Evolutionary conservation across 2,797 vertebrate species (phyloP), one percentile per base, ranked within the genome.

Genomic region (Lutra lutra): DNA sequence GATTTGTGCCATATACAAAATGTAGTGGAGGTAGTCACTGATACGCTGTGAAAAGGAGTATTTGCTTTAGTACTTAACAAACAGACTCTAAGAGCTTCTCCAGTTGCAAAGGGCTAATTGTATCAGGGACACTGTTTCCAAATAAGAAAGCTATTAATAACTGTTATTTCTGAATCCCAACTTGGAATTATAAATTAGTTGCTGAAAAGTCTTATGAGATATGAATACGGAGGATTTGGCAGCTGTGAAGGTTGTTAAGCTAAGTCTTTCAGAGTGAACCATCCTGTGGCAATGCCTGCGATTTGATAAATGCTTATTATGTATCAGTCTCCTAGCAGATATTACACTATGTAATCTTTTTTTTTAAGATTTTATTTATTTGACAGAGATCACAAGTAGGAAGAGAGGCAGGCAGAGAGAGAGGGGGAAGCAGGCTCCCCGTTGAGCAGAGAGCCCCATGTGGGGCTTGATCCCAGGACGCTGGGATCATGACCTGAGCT

Each of bases 11-110:
- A n/a, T n/a, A 87, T 58, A 77, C 35, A 87, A 68, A 95, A 84
- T 90, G 56, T 87, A 62, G 72, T 14, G 62, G 35, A 35, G 51
- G 32, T 94, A 94, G 75, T 95, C 62, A 96, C 27, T 91, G 70
- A 87, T 68, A 35, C 4, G 3, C n/a, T 73, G 48, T 94, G n/a
- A 93, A 89, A 80, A 73, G 85, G n/a, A 97, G 18, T 56, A 83
- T 97, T 97, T 97, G 58, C 51, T 96, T 94, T 94, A 95, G 77
- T 75, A 56, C 66, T 97, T 97, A 96, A 66, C 43, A 94, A 86
- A 92, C 35, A 93, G 5, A 84, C 40, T 91, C 8, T 46, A 87
- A 89, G 20, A 96, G 70, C 32, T 96, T 96, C 86, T 95, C 79
- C 43, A 92, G 86, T 35, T 93, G n/a, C 75, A 88, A 91, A 95